phyloP scores from a whole-genome alignment of 2,113 vertebrate genomes.

The Arenaria interpres region DNA sequence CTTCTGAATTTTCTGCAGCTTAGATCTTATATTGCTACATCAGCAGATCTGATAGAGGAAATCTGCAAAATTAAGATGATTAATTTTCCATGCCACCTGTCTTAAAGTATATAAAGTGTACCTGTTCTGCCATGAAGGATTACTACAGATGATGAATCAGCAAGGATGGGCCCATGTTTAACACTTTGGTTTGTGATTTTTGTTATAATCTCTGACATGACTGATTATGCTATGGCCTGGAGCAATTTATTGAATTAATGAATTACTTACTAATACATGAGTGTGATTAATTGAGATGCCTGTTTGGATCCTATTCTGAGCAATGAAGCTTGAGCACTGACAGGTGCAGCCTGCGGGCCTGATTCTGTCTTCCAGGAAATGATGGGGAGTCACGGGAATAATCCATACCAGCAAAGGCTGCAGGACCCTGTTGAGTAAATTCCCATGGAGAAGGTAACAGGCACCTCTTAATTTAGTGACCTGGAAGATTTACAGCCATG shows the following conservation, averaged over 20 bases:
- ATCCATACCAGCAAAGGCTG: not conserved
- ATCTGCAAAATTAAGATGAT: slow-evolving; percentile 63
- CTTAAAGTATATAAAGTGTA: slow-evolving; percentile 57
- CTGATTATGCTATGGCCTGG: slow-evolving; percentile 61
- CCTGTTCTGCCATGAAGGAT: slow-evolving; percentile 54
- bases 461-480: not conserved
- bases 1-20: slow-evolving; percentile 39
- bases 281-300: slow-evolving; percentile 71
- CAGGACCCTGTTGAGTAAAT: not conserved
- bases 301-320: slow-evolving; percentile 60
- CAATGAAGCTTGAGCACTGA: slow-evolving; percentile 64
- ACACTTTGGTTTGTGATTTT: slow-evolving; percentile 67
- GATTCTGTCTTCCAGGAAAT: slow-evolving; percentile 6
- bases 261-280: slow-evolving; percentile 72
- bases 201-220: slow-evolving; percentile 68
- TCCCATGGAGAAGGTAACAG: not conserved
- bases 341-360: slow-evolving; percentile 35
- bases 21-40: slow-evolving; percentile 12
- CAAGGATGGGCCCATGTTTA: slow-evolving; percentile 64
- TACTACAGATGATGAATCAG: slow-evolving; percentile 68
- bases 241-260: slow-evolving; percentile 74
- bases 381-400: not conserved
- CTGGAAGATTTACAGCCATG: not conserved
- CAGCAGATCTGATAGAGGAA: slow-evolving; percentile 53
- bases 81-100: slow-evolving; percentile 57